Conservation (phyloP, 1,140 invertebrate genomes). For the Platyura marginata region DNA sequence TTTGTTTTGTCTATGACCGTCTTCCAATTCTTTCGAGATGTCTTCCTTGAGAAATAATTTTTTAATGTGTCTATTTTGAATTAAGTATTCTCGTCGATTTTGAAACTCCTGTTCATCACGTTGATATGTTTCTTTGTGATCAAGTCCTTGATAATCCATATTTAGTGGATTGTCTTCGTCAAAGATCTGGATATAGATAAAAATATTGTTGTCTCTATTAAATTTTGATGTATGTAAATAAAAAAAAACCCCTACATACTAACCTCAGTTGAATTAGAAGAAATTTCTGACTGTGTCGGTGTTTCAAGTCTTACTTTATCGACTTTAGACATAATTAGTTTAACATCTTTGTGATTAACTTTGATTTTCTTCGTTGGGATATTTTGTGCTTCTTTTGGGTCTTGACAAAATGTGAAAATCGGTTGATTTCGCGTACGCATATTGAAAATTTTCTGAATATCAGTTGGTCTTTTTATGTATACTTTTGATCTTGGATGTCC, state of each 20-base stretch:
- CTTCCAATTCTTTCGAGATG: constrained; percentile 10
- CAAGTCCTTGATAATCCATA: constrained; percentile 20
- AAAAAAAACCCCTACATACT: constrained; percentile 12
- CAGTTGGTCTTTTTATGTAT: not conserved
- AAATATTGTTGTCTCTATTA: constrained; percentile 11
- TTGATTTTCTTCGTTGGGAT: too few relatives aligned
- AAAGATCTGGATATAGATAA: constrained; percentile 4
- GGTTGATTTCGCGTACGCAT: not conserved
- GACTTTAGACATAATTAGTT: too few relatives aligned
- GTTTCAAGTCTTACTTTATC: too few relatives aligned
- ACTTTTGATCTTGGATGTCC: not conserved
- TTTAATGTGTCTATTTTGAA: constrained; percentile 13
- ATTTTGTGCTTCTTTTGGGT: too few relatives aligned
- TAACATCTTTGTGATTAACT: too few relatives aligned
- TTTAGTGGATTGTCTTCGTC: constrained; percentile 18
- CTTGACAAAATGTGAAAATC: constrained; percentile 17
- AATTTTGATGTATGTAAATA: constrained; percentile 13
- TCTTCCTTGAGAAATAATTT: constrained; percentile 9
- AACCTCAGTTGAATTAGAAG: too few relatives aligned
- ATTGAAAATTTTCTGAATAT: not conserved
- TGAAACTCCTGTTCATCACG: constrained; percentile 18
- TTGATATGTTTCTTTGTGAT: constrained; percentile 18
- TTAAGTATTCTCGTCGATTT: constrained; percentile 14
- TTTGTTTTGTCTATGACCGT: constrained; percentile 10
- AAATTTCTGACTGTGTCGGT: too few relatives aligned